Base-by-base conservation (phyloP, 1,140 invertebrate genomes). In the Pinna nobilis region DNA sequence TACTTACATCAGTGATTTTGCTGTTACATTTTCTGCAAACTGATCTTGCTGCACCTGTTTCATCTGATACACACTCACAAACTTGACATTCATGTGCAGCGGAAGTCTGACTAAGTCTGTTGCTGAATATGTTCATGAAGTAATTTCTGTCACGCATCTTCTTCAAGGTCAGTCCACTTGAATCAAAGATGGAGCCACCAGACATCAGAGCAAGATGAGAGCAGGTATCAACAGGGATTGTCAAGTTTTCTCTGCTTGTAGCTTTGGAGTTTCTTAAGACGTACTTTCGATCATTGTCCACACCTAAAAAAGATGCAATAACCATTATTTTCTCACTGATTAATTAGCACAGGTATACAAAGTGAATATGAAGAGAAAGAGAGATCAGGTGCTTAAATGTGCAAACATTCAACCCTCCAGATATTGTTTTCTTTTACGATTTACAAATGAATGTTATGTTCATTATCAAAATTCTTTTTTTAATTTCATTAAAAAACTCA, bases 121-220 rank as follows among this genome's bases (percentile, higher is more conserved):
- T 92, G 1, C 92, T 91, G 70, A 95, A 94, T 0, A 94, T 93
- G 30, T 89, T 92, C 1, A 92, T 88, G 70, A 95, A 92, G 50
- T 92, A 92, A 79, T 93, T 93, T 18, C 93, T 91, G 49, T 91
- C 88, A n/a, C 53, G 65, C 18, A 77, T 44, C 13, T 72, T 76
- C 3, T 65, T 66, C 3, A 63, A 57, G 6, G 53, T 74, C 41
- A 85, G 60, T 55, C 82, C 69, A 53, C 61, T 70, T 25, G 77
- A 68, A 77, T 87, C 87, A 74, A 92, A 91, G 11, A 90, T 74
- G 4, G 88, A 89, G 90, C 96, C 96, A 80, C 96, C 95, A 0
- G 94, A 95, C 81, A 95, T 94, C 64, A 96, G 80, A 0, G 95
- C 93, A 6, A 97, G 88, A 0, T 94, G 93, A 0, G 92, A 92